phyloP scores from a whole-genome alignment of 2,888 invertebrate species.

The Amblyteles armatorius region DNA sequence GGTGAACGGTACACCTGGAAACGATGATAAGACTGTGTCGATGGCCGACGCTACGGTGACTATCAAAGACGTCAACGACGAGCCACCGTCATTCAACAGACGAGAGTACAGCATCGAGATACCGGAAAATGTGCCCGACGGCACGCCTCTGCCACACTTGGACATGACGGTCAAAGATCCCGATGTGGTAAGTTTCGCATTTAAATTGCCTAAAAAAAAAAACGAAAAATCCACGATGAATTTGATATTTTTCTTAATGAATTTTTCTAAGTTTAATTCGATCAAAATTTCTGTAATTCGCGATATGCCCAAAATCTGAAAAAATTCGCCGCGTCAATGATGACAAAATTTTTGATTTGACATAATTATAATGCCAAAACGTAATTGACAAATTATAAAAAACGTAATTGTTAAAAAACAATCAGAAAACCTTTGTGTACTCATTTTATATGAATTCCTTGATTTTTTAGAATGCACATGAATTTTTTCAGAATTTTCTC shows the following conservation, averaged over 20 bases:
- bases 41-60: constrained; percentile 92
- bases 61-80: constrained; percentile 95
- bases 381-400: background rate
- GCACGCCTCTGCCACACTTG: constrained; percentile 92
- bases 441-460: no score
- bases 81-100: constrained; percentile 93
- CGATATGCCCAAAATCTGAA: no score
- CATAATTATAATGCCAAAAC: no score
- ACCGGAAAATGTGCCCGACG: constrained; percentile 93
- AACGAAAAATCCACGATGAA: background rate
- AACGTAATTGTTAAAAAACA: no score
- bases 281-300: no score
- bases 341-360: no score
- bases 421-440: background rate
- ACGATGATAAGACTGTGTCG: constrained; percentile 89
- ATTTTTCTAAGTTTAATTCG: no score
- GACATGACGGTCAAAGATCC: constrained; percentile 95
- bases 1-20: constrained; percentile 89
- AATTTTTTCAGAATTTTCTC: no score
- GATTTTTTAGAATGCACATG: no score
- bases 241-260: background rate
- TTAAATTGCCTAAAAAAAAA: background rate
- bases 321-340: no score
- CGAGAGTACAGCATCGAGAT: constrained; percentile 93
- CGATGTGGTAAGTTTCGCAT: constrained; percentile 89